phyloP scores from a whole-genome alignment of 92 coral and sea anemone species.

The Zoanthus sansibaricus region DNA sequence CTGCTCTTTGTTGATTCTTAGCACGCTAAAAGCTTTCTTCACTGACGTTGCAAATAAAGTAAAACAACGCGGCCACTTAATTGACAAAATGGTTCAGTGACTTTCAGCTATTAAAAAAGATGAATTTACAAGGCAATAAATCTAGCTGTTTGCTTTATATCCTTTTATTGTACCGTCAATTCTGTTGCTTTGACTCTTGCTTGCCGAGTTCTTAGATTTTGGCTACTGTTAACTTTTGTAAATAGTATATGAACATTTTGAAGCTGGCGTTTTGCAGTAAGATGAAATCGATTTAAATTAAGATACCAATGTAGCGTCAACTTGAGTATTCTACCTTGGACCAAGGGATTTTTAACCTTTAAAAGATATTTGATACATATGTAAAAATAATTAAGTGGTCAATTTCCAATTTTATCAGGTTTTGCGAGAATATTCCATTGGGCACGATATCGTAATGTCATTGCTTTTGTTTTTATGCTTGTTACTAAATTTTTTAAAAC shows the following conservation, averaged over 20 bases:
- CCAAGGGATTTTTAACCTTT: too few species aligned
- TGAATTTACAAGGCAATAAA: background rate
- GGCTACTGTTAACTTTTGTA: too few species aligned
- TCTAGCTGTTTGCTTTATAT: background rate
- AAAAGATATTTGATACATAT: too few species aligned
- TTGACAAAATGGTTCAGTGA: constrained; percentile 27
- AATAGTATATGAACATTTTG: too few species aligned
- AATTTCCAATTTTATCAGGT: too few species aligned
- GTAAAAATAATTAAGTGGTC: too few species aligned
- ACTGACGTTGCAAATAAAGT: constrained; percentile 26
- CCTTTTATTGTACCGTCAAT: background rate
- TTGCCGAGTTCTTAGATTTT: background rate
- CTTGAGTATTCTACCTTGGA: too few species aligned
- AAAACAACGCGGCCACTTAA: background rate
- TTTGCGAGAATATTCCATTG: too few species aligned
- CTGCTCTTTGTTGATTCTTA: constrained; percentile 19
- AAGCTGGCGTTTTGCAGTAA: background rate
- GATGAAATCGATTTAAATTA: background rate
- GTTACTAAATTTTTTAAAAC: too few species aligned
- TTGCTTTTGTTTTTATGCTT: too few species aligned
- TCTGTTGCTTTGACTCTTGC: background rate
- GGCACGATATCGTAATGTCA: too few species aligned
- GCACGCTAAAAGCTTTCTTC: constrained; percentile 36
- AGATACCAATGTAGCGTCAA: background rate
- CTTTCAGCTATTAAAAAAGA: constrained; percentile 2